These are phyloP conservation scores for Nesometra sesokonis DNA, from an alignment of 35 echinoderm and acorn worm species.

Conservation along the genomic window DNA sequence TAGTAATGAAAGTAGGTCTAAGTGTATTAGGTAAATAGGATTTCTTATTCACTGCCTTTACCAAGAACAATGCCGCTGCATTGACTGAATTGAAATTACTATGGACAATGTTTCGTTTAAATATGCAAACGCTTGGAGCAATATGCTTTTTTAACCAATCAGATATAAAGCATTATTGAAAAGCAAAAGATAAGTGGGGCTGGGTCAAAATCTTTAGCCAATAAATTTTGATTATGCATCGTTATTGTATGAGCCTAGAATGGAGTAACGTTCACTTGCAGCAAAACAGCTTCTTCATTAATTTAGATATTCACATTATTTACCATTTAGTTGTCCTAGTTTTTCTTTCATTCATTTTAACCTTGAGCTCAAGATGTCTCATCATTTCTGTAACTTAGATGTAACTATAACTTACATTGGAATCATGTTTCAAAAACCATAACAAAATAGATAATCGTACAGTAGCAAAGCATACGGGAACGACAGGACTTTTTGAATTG, in stretches of 20 bases:
- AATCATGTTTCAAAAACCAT: too few relatives aligned
- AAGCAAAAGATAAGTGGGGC: background rate
- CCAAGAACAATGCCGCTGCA: background rate
- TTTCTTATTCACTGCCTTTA: background rate
- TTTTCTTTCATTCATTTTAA: background rate
- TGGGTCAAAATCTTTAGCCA: background rate
- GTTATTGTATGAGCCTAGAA: background rate
- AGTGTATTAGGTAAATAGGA: background rate
- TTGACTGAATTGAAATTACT: background rate
- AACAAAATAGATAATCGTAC: too few relatives aligned
- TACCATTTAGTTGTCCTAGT: background rate
- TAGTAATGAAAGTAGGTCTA: background rate
- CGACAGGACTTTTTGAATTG: too few relatives aligned
- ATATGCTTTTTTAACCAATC: background rate
- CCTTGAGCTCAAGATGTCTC: too few relatives aligned
- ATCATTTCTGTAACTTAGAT: too few relatives aligned
- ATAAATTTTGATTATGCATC: background rate
- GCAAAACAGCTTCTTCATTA: background rate
- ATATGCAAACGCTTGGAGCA: background rate
- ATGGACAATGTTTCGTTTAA: background rate
- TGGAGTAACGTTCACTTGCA: background rate
- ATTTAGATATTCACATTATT: background rate
- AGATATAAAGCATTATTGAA: background rate
- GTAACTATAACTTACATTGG: too few relatives aligned
- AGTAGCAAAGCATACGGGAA: too few relatives aligned